phyloP scores from a whole-genome alignment of 2,888 invertebrate species.

The Phrixothrix hirtus region DNA sequence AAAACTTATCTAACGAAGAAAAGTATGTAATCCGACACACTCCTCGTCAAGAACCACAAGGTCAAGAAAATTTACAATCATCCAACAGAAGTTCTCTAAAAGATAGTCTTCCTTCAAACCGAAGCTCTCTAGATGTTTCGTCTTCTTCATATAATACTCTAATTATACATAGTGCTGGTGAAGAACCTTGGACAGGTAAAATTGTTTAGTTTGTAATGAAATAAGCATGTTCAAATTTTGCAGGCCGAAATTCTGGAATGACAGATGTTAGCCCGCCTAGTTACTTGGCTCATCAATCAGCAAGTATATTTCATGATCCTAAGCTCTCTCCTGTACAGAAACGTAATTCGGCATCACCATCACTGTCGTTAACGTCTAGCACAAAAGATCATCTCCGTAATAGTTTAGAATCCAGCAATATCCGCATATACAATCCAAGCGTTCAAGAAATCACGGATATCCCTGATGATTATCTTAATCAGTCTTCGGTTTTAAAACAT shows the following conservation, averaged over 20 bases:
- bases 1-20: constrained; percentile 85
- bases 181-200: constrained; percentile 71
- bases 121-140: constrained; percentile 74
- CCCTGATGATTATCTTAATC: constrained; percentile 81
- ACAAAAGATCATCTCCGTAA: constrained; percentile 40
- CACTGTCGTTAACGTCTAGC: constrained; percentile 47
- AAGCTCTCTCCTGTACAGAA: constrained; percentile 50
- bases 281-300: constrained; percentile 41
- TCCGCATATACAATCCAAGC: constrained; percentile 41
- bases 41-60: constrained; percentile 87
- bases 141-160: constrained; percentile 82
- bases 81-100: constrained; percentile 66
- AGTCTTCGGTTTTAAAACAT: constrained; percentile 82
- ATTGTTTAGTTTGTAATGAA: constrained; percentile 29
- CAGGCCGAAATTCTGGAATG: constrained; percentile 54
- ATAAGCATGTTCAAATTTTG: constrained; percentile 1
- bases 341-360: constrained; percentile 49
- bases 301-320: constrained; percentile 44
- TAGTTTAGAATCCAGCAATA: constrained; percentile 37
- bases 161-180: constrained; percentile 77
- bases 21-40: constrained; percentile 80
- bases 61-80: constrained; percentile 76
- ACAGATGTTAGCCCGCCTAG: constrained; percentile 44
- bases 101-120: constrained; percentile 63
- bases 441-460: constrained; percentile 79